Conservation (phyloP, 1,140 invertebrate genomes). For the Lamellibrachia luymesi region DNA sequence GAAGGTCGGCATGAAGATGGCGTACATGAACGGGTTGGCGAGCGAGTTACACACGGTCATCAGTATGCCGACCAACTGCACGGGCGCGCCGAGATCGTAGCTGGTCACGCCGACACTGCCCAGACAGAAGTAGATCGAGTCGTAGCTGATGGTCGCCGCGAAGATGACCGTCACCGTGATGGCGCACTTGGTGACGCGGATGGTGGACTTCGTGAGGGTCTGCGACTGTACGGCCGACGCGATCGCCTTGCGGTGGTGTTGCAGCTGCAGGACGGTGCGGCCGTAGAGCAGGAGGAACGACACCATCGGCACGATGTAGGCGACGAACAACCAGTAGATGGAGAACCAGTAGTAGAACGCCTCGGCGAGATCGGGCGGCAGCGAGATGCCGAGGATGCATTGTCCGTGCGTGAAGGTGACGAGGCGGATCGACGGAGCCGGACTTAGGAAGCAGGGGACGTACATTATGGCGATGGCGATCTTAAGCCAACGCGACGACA, state of each 20-base stretch:
- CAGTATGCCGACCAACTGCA: slow-evolving; percentile 16
- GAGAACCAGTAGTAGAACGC: slow-evolving; percentile 12
- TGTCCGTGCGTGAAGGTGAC: not conserved
- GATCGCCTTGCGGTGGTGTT: not conserved
- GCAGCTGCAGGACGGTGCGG: not conserved
- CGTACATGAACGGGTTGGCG: slow-evolving; percentile 20
- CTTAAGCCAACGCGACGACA: not conserved
- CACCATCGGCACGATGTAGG: slow-evolving; percentile 12
- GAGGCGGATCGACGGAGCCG: slow-evolving; percentile 1
- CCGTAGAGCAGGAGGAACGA: slow-evolving; percentile 6
- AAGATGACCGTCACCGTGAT: slow-evolving; percentile 20
- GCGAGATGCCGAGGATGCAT: not conserved
- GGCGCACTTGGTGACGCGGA: slow-evolving; percentile 12
- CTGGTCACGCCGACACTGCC: not conserved
- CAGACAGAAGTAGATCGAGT: slow-evolving; percentile 9
- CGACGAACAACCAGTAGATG: slow-evolving; percentile 10
- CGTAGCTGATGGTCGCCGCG: slow-evolving; percentile 12
- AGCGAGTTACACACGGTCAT: slow-evolving; percentile 12
- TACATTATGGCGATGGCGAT: slow-evolving; percentile 9
- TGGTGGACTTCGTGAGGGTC: not conserved
- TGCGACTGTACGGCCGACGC: not conserved
- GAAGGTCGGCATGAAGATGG: slow-evolving; percentile 20
- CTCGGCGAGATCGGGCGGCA: not conserved
- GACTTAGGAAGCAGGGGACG: slow-evolving; percentile 5
- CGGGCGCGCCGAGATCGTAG: not conserved